Conservation (phyloP, 2,113 vertebrate species). For the Aplodontia rufa region DNA sequence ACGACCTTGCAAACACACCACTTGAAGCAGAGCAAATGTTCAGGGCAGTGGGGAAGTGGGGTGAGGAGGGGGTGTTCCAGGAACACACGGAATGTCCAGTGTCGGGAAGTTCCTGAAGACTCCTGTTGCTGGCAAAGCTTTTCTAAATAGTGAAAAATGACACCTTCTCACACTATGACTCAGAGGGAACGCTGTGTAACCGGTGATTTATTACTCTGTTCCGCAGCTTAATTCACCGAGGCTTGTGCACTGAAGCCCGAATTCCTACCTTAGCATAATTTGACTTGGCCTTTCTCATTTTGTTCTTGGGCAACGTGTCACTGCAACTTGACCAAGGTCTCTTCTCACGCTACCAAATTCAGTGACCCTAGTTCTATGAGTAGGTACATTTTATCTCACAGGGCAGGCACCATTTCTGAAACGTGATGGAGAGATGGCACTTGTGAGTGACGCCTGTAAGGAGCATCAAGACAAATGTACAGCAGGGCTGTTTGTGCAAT, state of each 20-base stretch:
- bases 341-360: neutral
- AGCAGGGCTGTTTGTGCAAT: neutral
- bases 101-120: slow-evolving; percentile 15
- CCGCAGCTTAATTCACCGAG: slow-evolving; percentile 19
- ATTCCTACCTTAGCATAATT: slow-evolving; percentile 14
- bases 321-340: slow-evolving; percentile 17
- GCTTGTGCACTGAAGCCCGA: slow-evolving; percentile 10
- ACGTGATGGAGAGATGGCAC: neutral
- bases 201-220: slow-evolving; percentile 57
- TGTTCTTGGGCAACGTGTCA: neutral
- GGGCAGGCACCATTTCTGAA: neutral
- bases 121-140: neutral
- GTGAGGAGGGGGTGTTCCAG: neutral
- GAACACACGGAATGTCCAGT: neutral
- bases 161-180: slow-evolving; percentile 37
- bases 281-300: slow-evolving; percentile 24
- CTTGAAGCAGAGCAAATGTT: neutral
- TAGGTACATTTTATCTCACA: neutral
- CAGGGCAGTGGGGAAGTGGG: neutral
- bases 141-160: slow-evolving; percentile 53
- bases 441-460: neutral
- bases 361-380: neutral
- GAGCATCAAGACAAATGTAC: neutral
- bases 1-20: neutral
- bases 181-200: slow-evolving; percentile 60